These are phyloP conservation scores for Triplophysa rosa DNA, from an alignment of 2,113 vertebrate species.

Conservation along the genomic window DNA sequence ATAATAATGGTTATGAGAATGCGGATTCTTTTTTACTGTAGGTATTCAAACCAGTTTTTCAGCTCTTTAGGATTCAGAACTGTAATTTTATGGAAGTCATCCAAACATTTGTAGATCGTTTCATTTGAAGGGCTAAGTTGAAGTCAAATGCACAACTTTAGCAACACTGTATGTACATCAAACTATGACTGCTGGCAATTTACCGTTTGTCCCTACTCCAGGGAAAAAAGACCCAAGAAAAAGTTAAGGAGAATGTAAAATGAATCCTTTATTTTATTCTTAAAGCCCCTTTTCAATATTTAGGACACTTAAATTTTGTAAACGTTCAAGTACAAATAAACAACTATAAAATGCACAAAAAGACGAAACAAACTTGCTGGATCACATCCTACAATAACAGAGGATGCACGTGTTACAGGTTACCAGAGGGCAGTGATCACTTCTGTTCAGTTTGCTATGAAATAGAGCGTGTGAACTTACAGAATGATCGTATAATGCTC, in stretches of 20 bases:
- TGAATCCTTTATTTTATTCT: constrained; percentile 12
- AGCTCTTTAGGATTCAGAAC: no score
- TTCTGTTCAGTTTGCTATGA: background rate
- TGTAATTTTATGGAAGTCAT: no score
- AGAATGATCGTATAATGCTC: background rate
- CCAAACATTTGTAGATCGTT: no score
- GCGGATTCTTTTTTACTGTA: no score
- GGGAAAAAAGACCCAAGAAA: background rate
- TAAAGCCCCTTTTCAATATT: background rate
- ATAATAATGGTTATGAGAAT: no score
- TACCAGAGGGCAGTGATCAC: background rate
- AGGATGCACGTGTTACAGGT: background rate
- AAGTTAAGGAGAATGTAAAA: background rate
- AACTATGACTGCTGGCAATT: no score
- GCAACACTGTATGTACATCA: no score
- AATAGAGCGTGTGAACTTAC: background rate
- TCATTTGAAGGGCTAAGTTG: no score
- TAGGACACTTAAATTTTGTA: background rate
- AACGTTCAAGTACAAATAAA: constrained; percentile 2
- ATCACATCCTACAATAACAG: background rate
- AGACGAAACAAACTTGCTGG: background rate
- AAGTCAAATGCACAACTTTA: no score
- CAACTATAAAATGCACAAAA: background rate
- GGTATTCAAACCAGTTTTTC: no score
- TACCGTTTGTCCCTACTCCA: no score